Conservation (phyloP, 1,140 invertebrate genomes). For the Leptinotarsa defecta region DNA sequence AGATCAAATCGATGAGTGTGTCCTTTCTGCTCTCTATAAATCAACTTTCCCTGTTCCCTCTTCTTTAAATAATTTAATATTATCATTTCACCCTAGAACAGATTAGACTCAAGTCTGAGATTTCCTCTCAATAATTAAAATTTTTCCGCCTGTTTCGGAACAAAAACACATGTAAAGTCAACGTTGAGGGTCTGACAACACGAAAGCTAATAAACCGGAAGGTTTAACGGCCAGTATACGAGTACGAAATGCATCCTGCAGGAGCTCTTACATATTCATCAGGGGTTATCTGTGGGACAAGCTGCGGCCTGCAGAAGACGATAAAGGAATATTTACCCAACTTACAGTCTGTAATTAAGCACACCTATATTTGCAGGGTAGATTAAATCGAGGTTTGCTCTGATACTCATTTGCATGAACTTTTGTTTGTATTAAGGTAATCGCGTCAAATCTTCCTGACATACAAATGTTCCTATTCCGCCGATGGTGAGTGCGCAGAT, state of each 20-base stretch:
- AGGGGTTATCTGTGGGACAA: constrained; percentile 52
- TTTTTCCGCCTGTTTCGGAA: background rate
- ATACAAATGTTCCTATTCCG: background rate
- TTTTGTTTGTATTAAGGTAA: constrained; percentile 47
- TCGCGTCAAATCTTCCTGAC: constrained; percentile 39
- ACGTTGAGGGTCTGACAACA: constrained; percentile 20
- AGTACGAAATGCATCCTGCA: constrained; percentile 37
- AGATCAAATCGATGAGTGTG: too few species aligned
- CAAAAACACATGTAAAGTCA: background rate
- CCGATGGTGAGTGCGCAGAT: background rate
- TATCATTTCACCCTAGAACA: too few species aligned
- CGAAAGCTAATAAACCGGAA: constrained; percentile 33
- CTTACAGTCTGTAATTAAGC: constrained; percentile 56
- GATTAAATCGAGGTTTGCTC: constrained; percentile 50
- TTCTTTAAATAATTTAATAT: too few species aligned
- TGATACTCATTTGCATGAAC: constrained; percentile 48
- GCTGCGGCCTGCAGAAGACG: constrained; percentile 49
- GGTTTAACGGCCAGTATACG: constrained; percentile 16
- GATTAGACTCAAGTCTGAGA: too few species aligned
- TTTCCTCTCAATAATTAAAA: too few species aligned
- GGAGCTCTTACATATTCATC: constrained; percentile 54
- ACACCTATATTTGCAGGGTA: constrained; percentile 55
- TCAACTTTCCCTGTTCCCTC: too few species aligned
- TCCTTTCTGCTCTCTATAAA: too few species aligned
- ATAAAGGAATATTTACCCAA: constrained; percentile 57